Conservation (phyloP, 2,797 vertebrate species). For the Hydrophis major region DNA sequence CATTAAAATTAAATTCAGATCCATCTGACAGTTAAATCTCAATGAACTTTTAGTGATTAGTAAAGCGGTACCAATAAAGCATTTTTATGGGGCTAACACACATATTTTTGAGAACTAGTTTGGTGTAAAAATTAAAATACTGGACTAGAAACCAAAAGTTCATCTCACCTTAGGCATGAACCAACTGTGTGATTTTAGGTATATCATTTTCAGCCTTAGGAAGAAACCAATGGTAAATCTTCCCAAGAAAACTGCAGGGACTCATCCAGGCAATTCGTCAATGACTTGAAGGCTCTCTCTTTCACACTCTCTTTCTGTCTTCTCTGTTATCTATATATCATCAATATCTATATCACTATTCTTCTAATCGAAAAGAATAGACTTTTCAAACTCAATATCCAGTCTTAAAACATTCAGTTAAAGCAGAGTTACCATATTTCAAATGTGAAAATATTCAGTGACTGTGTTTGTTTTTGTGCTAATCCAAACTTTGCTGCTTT, state of each 20-base stretch:
- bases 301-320: too few species aligned
- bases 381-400: neutral
- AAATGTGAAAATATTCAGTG: conserved; percentile 39
- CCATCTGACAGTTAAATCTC: neutral
- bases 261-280: neutral
- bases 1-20: neutral
- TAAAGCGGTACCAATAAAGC: neutral
- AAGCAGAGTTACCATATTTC: conserved; percentile 29
- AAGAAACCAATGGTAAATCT: neutral
- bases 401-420: neutral
- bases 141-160: neutral
- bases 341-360: neutral
- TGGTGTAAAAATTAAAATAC: neutral
- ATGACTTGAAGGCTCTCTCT: neutral
- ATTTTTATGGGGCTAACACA: conserved; percentile 13
- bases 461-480: conserved; percentile 20
- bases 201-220: neutral
- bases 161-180: neutral
- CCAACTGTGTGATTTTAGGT: neutral
- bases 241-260: neutral
- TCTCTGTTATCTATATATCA: neutral
- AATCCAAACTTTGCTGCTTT: conserved; percentile 47
- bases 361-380: neutral
- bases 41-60: neutral
- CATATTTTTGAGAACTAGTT: neutral